Percentiles rank a stretch among this genome's conserved stretches.
Evolutionary conservation across 2,113 vertebrate genomes (phyloP).

Genomic region (Xenopus laevis): DNA sequence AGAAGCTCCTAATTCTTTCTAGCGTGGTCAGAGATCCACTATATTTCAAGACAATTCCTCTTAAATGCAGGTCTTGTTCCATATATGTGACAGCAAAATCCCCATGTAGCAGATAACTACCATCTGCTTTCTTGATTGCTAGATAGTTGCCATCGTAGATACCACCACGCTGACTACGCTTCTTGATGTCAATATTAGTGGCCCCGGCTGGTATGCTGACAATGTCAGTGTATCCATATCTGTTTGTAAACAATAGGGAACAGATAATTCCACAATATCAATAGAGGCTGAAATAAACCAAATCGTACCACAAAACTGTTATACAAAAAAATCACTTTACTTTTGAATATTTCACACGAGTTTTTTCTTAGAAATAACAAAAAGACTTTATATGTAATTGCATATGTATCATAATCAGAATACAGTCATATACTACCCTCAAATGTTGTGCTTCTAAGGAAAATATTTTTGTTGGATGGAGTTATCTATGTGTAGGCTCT

Average conservation of each 20-base stretch:
- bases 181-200: constrained; percentile 93
- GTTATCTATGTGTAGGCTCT: too few species aligned
- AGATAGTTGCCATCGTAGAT: constrained; percentile 89
- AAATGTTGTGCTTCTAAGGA: too few species aligned
- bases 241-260: constrained; percentile 45
- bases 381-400: too few species aligned
- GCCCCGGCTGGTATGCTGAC: constrained; percentile 88
- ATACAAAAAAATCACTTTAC: too few species aligned
- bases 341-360: too few species aligned
- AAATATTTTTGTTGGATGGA: too few species aligned
- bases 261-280: too few species aligned
- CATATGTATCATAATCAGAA: too few species aligned
- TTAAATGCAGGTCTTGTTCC: constrained; percentile 86
- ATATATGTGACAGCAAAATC: constrained; percentile 85
- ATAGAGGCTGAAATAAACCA: too few species aligned
- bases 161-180: constrained; percentile 82
- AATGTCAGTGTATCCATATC: constrained; percentile 90
- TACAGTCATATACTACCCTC: too few species aligned
- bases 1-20: constrained; percentile 91
- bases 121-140: constrained; percentile 75
- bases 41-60: constrained; percentile 87
- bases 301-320: too few species aligned
- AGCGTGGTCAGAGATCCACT: constrained; percentile 88
- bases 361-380: too few species aligned
- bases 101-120: constrained; percentile 86